Percentiles rank a stretch among this genome's conserved stretches.
These are phyloP conservation scores for Hydroisotoma schaefferi DNA, from an alignment of 2,888 invertebrate species.

Conservation along the genomic window DNA sequence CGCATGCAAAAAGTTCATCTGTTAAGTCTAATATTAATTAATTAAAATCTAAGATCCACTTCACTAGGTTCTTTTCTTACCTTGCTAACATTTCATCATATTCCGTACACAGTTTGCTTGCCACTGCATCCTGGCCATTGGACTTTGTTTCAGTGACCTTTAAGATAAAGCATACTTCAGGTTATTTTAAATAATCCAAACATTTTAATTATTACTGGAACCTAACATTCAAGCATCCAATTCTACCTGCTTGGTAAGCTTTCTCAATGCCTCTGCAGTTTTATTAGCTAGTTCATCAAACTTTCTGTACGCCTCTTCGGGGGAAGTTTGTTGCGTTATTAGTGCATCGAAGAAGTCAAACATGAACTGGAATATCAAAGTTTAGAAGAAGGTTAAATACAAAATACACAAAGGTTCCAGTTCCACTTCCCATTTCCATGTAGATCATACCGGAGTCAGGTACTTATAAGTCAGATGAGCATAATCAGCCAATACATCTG, in stretches of 20 bases:
- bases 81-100: constrained; percentile 50
- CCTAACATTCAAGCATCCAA: constrained; percentile 36
- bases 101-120: constrained; percentile 44
- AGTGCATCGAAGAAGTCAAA: constrained; percentile 95
- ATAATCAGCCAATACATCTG: constrained; percentile 96
- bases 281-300: constrained; percentile 90
- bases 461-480: constrained; percentile 94
- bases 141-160: constrained; percentile 38
- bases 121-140: constrained; percentile 39
- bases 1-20: constrained; percentile 6
- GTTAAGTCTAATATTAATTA: constrained; percentile 7
- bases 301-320: constrained; percentile 93
- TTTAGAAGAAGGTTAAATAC: not conserved
- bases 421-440: not conserved
- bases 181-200: too few relatives aligned
- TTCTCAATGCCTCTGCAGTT: constrained; percentile 83
- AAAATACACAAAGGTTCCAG: not conserved
- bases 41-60: not conserved
- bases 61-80: constrained; percentile 49
- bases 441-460: constrained; percentile 68
- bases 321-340: constrained; percentile 95
- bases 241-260: constrained; percentile 86
- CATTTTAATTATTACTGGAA: not conserved
- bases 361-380: constrained; percentile 62
- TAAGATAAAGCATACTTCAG: not conserved